Evolutionary conservation across 1,140 invertebrate species (phyloP).

Genomic region (Halictus rubicundus): DNA sequence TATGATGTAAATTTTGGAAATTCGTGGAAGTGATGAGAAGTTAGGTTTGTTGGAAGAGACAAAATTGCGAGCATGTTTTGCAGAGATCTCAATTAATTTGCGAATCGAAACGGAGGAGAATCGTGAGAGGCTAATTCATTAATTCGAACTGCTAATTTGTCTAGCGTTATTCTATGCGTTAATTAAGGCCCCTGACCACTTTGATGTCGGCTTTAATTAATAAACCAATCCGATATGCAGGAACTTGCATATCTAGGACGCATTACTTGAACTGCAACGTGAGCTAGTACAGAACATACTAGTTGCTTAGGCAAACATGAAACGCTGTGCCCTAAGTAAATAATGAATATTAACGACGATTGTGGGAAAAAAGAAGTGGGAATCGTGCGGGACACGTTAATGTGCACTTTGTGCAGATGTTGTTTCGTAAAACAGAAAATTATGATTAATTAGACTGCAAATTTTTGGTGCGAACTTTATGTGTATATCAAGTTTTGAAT

Average conservation of each 20-base stretch:
- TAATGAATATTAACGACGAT: background rate
- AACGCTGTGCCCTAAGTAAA: background rate
- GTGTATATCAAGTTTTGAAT: too few relatives aligned
- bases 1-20: too few relatives aligned
- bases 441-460: too few relatives aligned
- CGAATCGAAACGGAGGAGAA: too few relatives aligned
- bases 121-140: too few relatives aligned
- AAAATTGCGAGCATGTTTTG: too few relatives aligned
- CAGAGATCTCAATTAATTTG: too few relatives aligned
- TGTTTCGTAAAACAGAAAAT: too few relatives aligned
- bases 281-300: background rate
- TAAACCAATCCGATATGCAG: slow-evolving; percentile 30
- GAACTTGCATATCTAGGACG: slow-evolving; percentile 27
- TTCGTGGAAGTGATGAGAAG: too few relatives aligned
- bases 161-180: slow-evolving; percentile 1
- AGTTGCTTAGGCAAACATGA: background rate
- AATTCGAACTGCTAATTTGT: slow-evolving; percentile 14
- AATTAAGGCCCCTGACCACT: slow-evolving; percentile 16
- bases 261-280: slow-evolving; percentile 37
- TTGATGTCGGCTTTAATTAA: slow-evolving; percentile 38
- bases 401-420: background rate
- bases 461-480: too few relatives aligned
- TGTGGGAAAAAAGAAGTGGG: too few relatives aligned
- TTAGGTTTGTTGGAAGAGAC: too few relatives aligned
- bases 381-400: background rate